Evolutionary conservation across 1,140 invertebrate genomes (phyloP), one percentile per base, ranked within the genome.

Genomic region (Chrysoperla carnea): DNA sequence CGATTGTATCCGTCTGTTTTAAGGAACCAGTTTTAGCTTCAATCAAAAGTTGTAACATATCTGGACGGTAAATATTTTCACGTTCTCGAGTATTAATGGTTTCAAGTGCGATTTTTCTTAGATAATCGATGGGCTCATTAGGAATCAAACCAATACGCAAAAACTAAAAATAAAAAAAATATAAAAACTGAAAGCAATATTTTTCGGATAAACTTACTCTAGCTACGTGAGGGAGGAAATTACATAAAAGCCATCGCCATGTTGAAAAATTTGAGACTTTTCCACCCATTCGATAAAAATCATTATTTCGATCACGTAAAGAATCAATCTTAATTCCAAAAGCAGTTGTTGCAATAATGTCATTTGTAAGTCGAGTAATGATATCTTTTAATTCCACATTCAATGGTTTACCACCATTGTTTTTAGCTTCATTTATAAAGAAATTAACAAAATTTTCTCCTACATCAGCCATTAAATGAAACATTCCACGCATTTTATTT

Each of bases 31-130:
- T 60, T 40, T 50, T 57, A 6, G 60, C 61, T 48, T 66, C 54
- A 50, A 66, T 54, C 7, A 68, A 40, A 8, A 64, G 45, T 37
- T 67, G 2, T n/a, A n/a, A n/a, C n/a, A n/a, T n/a, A n/a, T n/a
- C n/a, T n/a, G n/a, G n/a, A n/a, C n/a, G n/a, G n/a, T 59, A 40
- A 13, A 63, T 59, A 1, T 48, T 47, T 23, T 60, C 37, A 40
- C 57, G 44, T 45, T 64, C 57, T 39, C 66, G 47, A 4, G 43
- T 36, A 14, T 52, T 44, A 29, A 68, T 61, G 1, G 58, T 54
- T 6, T 55, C 52, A 12, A 41, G 50, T 15, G 66, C 50, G 6
- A 61, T 44, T 6, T 51, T 47, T 6, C 43, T 37, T 36, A 59
- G 57, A 37, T 57, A 59, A 29, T 52, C 37, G 2, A 43, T 43